Evolutionary conservation across 2,888 invertebrate genomes (phyloP).

Genomic region (Yponomeuta malinellus): DNA sequence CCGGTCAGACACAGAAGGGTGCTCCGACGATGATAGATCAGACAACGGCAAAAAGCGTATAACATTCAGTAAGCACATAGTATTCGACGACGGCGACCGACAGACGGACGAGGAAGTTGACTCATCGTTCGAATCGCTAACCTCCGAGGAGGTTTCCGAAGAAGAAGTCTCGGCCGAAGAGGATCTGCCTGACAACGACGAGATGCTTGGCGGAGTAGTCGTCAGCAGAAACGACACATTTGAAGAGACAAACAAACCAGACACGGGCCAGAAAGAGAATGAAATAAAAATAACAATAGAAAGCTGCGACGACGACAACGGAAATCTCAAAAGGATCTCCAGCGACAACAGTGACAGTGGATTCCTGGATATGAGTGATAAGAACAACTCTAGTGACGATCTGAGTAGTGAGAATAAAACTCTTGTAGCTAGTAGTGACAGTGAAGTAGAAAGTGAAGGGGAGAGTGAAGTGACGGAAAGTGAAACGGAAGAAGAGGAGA

Average conservation of each 20-base stretch:
- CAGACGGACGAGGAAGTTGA: constrained; percentile 63
- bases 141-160: constrained; percentile 40
- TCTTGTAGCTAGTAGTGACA: constrained; percentile 26
- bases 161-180: constrained; percentile 49
- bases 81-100: constrained; percentile 69
- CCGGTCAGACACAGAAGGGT: constrained; percentile 56
- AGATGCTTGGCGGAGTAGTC: constrained; percentile 41
- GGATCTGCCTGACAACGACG: constrained; percentile 44
- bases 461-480: constrained; percentile 24
- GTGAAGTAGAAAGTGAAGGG: constrained; percentile 23
- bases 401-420: constrained; percentile 40
- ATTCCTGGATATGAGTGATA: constrained; percentile 60
- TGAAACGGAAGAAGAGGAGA: constrained; percentile 33
- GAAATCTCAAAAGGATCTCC: constrained; percentile 48
- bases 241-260: constrained; percentile 37
- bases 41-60: constrained; percentile 64
- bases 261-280: constrained; percentile 24
- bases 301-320: constrained; percentile 28
- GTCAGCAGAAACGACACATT: constrained; percentile 42
- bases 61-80: constrained; percentile 66
- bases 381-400: constrained; percentile 45
- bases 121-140: constrained; percentile 63
- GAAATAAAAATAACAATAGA: constrained; percentile 46
- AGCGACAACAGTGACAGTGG: constrained; percentile 73
- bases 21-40: constrained; percentile 64